Percentiles rank a stretch among this genome's conserved stretches.
Evolutionary conservation across 2,888 invertebrate genomes (phyloP).

Genomic region (Pterobdella sp.): DNA sequence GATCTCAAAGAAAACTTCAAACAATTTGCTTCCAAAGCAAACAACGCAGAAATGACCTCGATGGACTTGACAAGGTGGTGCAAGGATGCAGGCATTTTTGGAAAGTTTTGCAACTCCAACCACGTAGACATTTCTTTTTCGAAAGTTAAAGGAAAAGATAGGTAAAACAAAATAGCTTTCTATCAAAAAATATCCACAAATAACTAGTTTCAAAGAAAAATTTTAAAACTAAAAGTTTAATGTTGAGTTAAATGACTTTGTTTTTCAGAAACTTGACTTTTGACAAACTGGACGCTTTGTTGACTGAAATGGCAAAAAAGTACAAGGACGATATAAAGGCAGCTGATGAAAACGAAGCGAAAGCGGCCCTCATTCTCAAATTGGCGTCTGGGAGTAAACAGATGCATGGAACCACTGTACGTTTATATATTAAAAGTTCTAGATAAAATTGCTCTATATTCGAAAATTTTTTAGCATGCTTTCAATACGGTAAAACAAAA

Average conservation of each 20-base stretch:
- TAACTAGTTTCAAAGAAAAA: not conserved
- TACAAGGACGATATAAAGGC: conserved; percentile 34
- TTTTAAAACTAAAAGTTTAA: not conserved
- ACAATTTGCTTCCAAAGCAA: conserved; percentile 32
- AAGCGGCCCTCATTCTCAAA: conserved; percentile 28
- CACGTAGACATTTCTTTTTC: conserved; percentile 37
- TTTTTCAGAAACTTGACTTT: conserved; percentile 30
- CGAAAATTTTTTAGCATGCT: too few relatives aligned
- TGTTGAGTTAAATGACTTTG: not conserved
- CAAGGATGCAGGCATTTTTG: conserved; percentile 35
- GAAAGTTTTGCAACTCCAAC: conserved; percentile 36
- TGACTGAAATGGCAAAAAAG: conserved; percentile 34
- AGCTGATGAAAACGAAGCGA: conserved; percentile 23
- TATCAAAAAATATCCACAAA: not conserved
- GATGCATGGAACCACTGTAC: conserved; percentile 34
- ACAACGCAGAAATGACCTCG: conserved; percentile 31
- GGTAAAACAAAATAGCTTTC: conserved; percentile 19
- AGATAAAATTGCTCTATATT: too few relatives aligned
- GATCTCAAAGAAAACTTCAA: conserved; percentile 27
- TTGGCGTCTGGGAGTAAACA: conserved; percentile 28
- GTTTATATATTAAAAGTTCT: conserved; percentile 21
- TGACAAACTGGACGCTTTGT: conserved; percentile 30
- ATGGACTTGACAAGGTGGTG: conserved; percentile 36
- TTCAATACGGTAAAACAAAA: too few relatives aligned
- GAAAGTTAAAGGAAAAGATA: conserved; percentile 35